Percentiles rank a stretch among this genome's conserved stretches.
These are phyloP conservation scores for Acrossocheilus wenchowensis DNA, from an alignment of 2,797 vertebrate species.

Conservation along the genomic window DNA sequence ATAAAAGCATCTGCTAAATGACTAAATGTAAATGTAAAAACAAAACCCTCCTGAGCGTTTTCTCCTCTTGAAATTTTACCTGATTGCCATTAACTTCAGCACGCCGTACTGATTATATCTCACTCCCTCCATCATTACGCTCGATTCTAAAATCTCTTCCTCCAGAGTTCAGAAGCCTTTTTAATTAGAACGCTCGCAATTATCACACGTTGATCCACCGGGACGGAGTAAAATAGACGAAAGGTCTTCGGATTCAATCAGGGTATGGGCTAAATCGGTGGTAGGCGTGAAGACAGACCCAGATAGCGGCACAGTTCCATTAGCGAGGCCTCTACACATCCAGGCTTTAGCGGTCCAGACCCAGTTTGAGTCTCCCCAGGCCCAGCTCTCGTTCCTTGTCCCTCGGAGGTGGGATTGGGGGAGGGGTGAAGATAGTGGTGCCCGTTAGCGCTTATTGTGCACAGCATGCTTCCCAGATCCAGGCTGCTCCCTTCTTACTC, in stretches of 20 bases:
- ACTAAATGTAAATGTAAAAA: neutral
- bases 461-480: conserved; percentile 39
- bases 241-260: conserved; percentile 60
- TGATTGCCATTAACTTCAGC: conserved; percentile 33
- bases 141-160: conserved; percentile 49
- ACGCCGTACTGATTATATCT: conserved; percentile 40
- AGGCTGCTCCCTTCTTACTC: conserved; percentile 45
- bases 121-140: conserved; percentile 3
- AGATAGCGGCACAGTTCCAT: conserved; percentile 59
- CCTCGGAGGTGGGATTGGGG: conserved; percentile 38
- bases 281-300: conserved; percentile 61
- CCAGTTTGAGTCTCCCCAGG: conserved; percentile 46
- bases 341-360: conserved; percentile 46
- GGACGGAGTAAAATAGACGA: conserved; percentile 76
- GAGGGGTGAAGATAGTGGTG: conserved; percentile 25
- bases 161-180: conserved; percentile 69
- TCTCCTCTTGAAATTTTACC: conserved; percentile 14
- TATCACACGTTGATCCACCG: conserved; percentile 71
- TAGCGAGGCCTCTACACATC: conserved; percentile 25
- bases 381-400: conserved; percentile 27
- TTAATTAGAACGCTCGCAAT: conserved; percentile 80
- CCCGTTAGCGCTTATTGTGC: conserved; percentile 38
- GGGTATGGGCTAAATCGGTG: conserved; percentile 61
- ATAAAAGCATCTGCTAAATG: too few relatives aligned
- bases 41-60: neutral